Evolutionary conservation across 2,888 invertebrate species (phyloP), one percentile per base, ranked within the genome.

Genomic region (Micoletzkya japonica): DNA sequence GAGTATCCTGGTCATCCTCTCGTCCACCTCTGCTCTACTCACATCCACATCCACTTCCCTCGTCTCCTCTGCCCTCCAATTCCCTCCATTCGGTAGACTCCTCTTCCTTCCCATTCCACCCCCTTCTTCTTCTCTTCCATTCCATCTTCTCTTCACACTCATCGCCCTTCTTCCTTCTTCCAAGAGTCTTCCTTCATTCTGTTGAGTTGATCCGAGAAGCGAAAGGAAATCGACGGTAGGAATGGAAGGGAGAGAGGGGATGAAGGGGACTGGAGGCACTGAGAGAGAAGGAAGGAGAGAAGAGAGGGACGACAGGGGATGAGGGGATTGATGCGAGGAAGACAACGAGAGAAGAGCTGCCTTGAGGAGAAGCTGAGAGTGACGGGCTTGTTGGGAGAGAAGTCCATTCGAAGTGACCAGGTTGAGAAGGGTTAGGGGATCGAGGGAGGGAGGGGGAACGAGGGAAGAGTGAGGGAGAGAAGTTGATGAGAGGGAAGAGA

Each of bases 341-440:
- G 24, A 54, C n/a, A 34, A 32, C 14, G 39, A 37, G 34, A 50
- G 32, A 28, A 24, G 54, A 37, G 24, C 36, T 32, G 52, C 28
- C 10, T 14, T 30, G 24, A n/a, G 32, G 52, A 52, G 52, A 17
- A 32, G 49, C 24, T 28, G 49, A 49, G 1, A 28, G 28, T 6
- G 44, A 37, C 20, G 20, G 30, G 24, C 17, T 14, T 1, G 63
- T 14, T n/a, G 28, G 44, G 44, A 44, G 26, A 30, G 64, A 49
- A 30, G 26, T 3, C 24, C 32, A 49, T 3, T 0, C 14, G 56
- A 14, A 17, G 1, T 14, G 10, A 64, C 32, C 17, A 34, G 39
- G 57, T 66, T 17, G 52, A 67, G 58, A 30, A 67, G 66, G 20
- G 20, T 44, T 44, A 20, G 44, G 44, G 20, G 36, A 30, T 6